Base-by-base conservation (phyloP, 2,797 vertebrate genomes). In the Xyrichtys novacula region DNA sequence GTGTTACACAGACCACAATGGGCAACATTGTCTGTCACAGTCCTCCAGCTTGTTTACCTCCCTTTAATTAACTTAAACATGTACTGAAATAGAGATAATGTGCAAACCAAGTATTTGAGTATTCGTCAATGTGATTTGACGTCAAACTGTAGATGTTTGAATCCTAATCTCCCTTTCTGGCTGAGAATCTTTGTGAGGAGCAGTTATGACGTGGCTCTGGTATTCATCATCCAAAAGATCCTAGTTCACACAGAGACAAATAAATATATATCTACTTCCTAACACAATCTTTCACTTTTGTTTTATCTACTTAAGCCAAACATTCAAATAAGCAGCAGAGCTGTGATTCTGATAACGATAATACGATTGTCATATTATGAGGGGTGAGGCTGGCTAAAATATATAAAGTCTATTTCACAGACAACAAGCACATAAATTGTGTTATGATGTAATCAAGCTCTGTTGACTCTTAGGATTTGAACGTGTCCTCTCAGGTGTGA, bases 381-480 rank as follows among this genome's bases (percentile, higher is more conserved):
- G 50, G 57, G 54, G 68, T 61, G 70, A 55, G 61, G 59, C 65
- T 64, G 60, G 65, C 56, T 46, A 56, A 66, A 69, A 70, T n/a
- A 76, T 72, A 34, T 47, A 44, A 73, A 71, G 12, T 72, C 61
- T 65, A 64, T 64, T 66, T 52, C 50, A 71, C 68, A 72, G 62
- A 78, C 49, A 84, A 63, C 39, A 63, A 55, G 57, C 43, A 69
- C 40, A 32, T 80, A 61, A 73, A 84, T 64, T 39, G 22, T 56
- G 71, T 60, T 77, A 71, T 26, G 11, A 62, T 28, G 49, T 28
- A 60, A 74, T 74, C 72, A 26, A 56, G 34, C 47, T 34, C 17
- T 62, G 42, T 49, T 47, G 73, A 83, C 53, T 83, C 69, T 64
- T 38, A 15, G 83, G 65, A 74, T 74, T 65, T 40, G 10, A 74